phyloP scores from a whole-genome alignment of 2,888 invertebrate species.

The Diaprepes abbreviatus region DNA sequence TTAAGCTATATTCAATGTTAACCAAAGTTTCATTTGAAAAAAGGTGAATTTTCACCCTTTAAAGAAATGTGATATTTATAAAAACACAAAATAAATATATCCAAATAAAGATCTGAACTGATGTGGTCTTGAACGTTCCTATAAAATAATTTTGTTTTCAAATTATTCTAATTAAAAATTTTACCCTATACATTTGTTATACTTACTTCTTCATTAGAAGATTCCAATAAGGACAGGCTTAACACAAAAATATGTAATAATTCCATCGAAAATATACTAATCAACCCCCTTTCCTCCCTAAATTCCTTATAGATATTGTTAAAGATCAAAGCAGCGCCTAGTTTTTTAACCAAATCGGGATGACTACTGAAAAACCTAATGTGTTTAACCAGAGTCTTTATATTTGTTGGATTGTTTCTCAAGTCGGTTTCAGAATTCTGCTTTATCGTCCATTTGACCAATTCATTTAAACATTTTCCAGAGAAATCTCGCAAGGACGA shows the following conservation, averaged over 20 bases:
- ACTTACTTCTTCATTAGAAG: constrained; percentile 44
- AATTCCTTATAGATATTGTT: constrained; percentile 76
- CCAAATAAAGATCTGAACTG: too few species aligned
- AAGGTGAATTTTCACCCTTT: too few species aligned
- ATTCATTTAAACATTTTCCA: constrained; percentile 74
- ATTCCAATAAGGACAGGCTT: constrained; percentile 70
- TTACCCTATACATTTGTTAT: too few species aligned
- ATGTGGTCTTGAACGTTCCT: too few species aligned
- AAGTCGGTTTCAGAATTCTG: constrained; percentile 67
- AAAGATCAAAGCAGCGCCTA: constrained; percentile 80
- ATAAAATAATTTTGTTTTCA: too few species aligned
- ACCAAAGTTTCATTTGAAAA: too few species aligned
- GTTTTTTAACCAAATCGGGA: constrained; percentile 73
- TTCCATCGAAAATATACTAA: constrained; percentile 75
- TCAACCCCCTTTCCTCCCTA: constrained; percentile 72
- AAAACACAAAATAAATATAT: too few species aligned
- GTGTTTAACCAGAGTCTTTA: constrained; percentile 71
- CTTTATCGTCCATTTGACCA: constrained; percentile 77
- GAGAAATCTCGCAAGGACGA: constrained; percentile 75
- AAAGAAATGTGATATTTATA: too few species aligned
- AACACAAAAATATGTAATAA: constrained; percentile 75
- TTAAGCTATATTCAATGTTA: too few species aligned
- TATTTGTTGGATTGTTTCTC: constrained; percentile 63
- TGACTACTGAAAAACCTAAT: constrained; percentile 70
- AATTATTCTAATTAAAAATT: too few species aligned